phyloP scores from a whole-genome alignment of 2,888 invertebrate species.

The Thyatira batis region DNA sequence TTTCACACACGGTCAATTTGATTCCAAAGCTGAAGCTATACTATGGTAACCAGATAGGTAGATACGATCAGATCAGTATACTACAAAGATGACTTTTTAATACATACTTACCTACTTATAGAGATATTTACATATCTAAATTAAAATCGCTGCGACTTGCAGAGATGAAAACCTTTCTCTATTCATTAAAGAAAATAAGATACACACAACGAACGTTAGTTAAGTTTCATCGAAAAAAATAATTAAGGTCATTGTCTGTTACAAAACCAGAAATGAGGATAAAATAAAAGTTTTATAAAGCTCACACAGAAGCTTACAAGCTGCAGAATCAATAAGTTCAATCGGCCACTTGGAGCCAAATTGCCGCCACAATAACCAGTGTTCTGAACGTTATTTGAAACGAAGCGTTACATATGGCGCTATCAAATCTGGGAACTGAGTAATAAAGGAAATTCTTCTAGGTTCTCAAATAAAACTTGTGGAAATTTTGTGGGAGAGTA shows the following conservation, averaged over 20 bases:
- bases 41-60: too few species aligned
- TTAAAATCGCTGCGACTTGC: too few species aligned
- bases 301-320: background rate
- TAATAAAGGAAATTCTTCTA: background rate
- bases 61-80: too few species aligned
- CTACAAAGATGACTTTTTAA: too few species aligned
- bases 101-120: too few species aligned
- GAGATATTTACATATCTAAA: too few species aligned
- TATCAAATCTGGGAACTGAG: background rate
- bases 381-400: background rate
- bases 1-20: too few species aligned
- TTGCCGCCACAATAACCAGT: background rate
- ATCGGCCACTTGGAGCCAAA: background rate
- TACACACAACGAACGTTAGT: too few species aligned
- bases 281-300: background rate
- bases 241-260: background rate
- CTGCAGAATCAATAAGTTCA: background rate
- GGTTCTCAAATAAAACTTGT: background rate
- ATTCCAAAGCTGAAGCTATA: too few species aligned
- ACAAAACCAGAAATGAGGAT: background rate
- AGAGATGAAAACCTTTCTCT: too few species aligned
- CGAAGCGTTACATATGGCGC: background rate
- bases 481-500: background rate
- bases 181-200: too few species aligned
- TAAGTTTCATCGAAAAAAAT: too few species aligned